phyloP scores from a whole-genome alignment of 2,888 invertebrate genomes.

The Willowsia nigromaculata region DNA sequence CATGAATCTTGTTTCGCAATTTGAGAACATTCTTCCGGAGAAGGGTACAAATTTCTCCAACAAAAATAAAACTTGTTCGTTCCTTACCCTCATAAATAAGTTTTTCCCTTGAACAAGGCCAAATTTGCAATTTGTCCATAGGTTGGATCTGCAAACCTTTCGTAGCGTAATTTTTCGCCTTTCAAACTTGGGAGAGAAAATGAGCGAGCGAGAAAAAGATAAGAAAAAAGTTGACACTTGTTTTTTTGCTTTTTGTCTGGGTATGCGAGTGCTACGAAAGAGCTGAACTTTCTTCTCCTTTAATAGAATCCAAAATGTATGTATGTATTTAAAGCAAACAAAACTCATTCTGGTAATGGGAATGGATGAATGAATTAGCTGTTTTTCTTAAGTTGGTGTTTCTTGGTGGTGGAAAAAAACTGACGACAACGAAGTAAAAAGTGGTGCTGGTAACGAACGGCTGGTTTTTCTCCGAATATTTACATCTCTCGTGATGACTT shows the following conservation, averaged over 20 bases:
- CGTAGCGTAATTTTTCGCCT: not conserved
- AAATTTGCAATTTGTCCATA: conserved; percentile 6
- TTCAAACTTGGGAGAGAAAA: not conserved
- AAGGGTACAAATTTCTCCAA: not conserved
- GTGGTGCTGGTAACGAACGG: not conserved
- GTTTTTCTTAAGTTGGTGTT: not conserved
- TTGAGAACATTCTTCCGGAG: no score
- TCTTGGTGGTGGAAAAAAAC: not conserved
- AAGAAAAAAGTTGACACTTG: not conserved
- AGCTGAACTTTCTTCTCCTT: not conserved
- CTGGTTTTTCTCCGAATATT: not conserved
- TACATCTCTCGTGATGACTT: not conserved
- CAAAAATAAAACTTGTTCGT: not conserved
- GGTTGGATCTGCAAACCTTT: not conserved
- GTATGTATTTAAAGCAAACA: not conserved
- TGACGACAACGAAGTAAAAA: not conserved
- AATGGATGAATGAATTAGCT: not conserved
- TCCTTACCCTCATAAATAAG: not conserved
- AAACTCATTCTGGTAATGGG: conserved; percentile 2
- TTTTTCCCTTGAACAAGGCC: not conserved
- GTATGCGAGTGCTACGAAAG: not conserved
- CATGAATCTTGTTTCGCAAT: no score
- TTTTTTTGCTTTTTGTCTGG: no score
- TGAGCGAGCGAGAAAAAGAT: not conserved
- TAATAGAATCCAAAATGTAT: not conserved